Percentiles rank a stretch among this genome's conserved stretches.
These are phyloP conservation scores for Stenolophus ochropezus DNA, from an alignment of 2,888 invertebrate species.

Conservation along the genomic window DNA sequence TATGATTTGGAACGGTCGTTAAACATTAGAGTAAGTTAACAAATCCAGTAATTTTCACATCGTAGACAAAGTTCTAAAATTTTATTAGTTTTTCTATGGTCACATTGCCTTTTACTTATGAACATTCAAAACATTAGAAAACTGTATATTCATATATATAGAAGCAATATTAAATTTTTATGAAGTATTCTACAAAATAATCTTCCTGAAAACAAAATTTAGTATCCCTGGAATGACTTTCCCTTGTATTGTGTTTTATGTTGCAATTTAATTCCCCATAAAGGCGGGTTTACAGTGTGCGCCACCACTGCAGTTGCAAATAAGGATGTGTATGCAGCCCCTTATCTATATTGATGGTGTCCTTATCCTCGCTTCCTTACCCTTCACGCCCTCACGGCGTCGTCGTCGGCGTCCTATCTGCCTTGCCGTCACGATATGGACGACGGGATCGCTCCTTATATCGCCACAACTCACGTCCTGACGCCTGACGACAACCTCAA, in stretches of 20 bases:
- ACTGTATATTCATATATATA: too few relatives aligned
- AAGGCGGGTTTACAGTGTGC: background rate
- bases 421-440: constrained; percentile 11
- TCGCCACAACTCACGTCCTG: constrained; percentile 33
- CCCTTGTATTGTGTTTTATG: background rate
- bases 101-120: too few relatives aligned
- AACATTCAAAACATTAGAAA: too few relatives aligned
- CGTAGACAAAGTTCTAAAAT: too few relatives aligned
- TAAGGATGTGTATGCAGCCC: constrained; percentile 42
- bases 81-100: too few relatives aligned
- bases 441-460: constrained; percentile 24
- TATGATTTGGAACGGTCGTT: too few relatives aligned
- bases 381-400: background rate
- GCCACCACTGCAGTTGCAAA: constrained; percentile 28
- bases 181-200: too few relatives aligned
- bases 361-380: constrained; percentile 30
- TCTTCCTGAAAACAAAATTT: background rate
- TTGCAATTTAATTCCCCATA: background rate
- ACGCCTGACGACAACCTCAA: constrained; percentile 21
- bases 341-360: constrained; percentile 56
- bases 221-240: background rate
- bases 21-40: too few relatives aligned
- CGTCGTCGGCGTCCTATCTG: background rate
- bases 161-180: too few relatives aligned
- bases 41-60: too few relatives aligned